Conservation (phyloP, 2,797 vertebrate species). For the Anas flavirostris region DNA sequence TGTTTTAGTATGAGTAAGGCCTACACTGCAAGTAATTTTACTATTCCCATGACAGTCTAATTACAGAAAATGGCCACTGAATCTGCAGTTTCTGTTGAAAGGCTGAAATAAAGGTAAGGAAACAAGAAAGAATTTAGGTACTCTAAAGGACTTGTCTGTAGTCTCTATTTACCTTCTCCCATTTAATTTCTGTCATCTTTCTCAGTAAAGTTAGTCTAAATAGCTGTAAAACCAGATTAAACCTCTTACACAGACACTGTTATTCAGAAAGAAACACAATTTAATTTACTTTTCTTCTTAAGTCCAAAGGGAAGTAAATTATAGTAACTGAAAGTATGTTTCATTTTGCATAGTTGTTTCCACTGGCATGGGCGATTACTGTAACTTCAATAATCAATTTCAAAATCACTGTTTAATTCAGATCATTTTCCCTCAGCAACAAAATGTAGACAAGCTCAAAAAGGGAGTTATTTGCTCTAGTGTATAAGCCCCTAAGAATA, state of each 20-base stretch:
- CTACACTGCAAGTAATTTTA: not conserved
- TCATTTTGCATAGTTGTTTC: not conserved
- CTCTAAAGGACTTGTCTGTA: not conserved
- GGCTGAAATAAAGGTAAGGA: not conserved
- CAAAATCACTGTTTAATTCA: not conserved
- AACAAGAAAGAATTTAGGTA: not conserved
- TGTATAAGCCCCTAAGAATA: not conserved
- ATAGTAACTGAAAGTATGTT: not conserved
- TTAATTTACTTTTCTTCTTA: not conserved
- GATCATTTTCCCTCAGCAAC: not conserved
- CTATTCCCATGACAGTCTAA: not conserved
- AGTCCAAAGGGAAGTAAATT: conserved; percentile 28
- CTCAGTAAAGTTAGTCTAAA: conserved; percentile 1
- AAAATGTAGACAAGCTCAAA: not conserved
- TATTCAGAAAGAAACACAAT: conserved; percentile 1
- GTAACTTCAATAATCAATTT: conserved; percentile 42
- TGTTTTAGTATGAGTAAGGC: not conserved
- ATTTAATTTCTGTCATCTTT: conserved; percentile 1
- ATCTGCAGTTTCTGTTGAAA: not conserved
- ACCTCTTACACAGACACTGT: not conserved
- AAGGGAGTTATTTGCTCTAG: not conserved
- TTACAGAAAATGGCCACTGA: not conserved
- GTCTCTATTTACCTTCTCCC: not conserved
- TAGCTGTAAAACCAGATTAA: conserved; percentile 15
- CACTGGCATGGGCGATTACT: not conserved